Evolutionary conservation across 1,140 invertebrate species (phyloP), one percentile per base, ranked within the genome.

Genomic region (Tetramorium alpestre): DNA sequence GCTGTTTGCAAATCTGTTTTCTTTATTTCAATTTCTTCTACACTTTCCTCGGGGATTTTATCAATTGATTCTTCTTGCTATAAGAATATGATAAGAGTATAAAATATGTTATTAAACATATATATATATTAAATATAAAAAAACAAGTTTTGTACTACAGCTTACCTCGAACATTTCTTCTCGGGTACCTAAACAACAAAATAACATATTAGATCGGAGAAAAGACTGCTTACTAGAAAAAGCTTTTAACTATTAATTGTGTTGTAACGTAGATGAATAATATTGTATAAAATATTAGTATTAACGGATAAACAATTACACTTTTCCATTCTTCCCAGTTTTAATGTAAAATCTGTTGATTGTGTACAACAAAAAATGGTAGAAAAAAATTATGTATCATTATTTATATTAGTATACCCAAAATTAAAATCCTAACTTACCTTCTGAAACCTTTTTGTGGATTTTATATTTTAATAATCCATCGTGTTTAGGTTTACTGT

Each of bases 401-500:
- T 10, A 73, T 49, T 76, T 47, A 11, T 22, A 38, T 38, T 56
- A 65, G n/a, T 60, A 62, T 60, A 82, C 49, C 10, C 38, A 72
- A 86, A 56, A 90, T 38, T 69, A 88, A 80, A 44, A 80, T 73
- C 47, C 4, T 10, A 67, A 87, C 93, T 93, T 92, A 93, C 93
- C 93, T 92, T 88, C 70, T 10, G 82, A 8, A 54, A 89, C n/a
- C 62, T 76, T 82, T 70, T 91, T 87, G 90, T 76, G 89, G 33
- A 89, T 86, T 91, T 87, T 92, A 78, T 86, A 87, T 89, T 89
- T 88, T 91, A 70, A 91, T 70, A 88, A 84, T 90, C 78, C 91
- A 91, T 90, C 93, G 76, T 93, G 90, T 93, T 89, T 91, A 28
- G 77, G 76, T 92, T 92, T 92, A 76, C 85, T 87, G 86, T 93